Base-by-base conservation (phyloP, 1,140 invertebrate genomes). In the Acromyrmex echinatior region DNA sequence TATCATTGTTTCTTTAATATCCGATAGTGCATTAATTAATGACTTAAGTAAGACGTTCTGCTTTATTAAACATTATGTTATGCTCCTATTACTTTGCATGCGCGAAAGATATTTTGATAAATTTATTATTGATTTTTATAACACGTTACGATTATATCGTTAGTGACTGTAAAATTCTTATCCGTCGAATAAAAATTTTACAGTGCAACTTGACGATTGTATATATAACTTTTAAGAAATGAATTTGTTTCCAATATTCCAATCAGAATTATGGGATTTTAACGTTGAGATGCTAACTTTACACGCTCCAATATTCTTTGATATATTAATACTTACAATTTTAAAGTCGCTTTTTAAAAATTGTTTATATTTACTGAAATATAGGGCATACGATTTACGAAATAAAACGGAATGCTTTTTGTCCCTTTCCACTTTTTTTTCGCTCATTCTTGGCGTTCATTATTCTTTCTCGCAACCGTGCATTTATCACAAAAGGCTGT, bases 391-490 rank as follows among this genome's bases (percentile, higher is more conserved):
- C 31, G 25, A 66, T 31, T 81, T 25, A 68, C n/a, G 5, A 68
- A 21, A 70, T 25, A 45, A 35, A 53, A 35, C 4, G 45, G 60
- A 45, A 66, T 31, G 56, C n/a, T 56, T 71, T 25, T 58, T 60
- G 0, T 53, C 56, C 5, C 7, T n/a, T 12, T 18, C 35, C 21
- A 16, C 18, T 58, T 58, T 18, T 53, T 49, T 35, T 53, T 10
- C n/a, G 21, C 45, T 79, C 31, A 63, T 73, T 14, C 66, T 9
- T 7, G 25, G n/a, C 53, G 35, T 49, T 45, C 53, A n/a, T 86
- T 68, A 21, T 81, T 60, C 28, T 86, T 79, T 56, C 63, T 81
- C 56, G 21, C 18, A 35, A 60, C n/a, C 85, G 51, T 35, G 78
- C 65, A 28, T 81, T 60, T 62, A 35, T 74, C 70, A 73, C 51